Percentiles rank a stretch among this genome's conserved stretches.
Conservation (phyloP, 1,140 invertebrate genomes). For the Drosophila miranda region DNA sequence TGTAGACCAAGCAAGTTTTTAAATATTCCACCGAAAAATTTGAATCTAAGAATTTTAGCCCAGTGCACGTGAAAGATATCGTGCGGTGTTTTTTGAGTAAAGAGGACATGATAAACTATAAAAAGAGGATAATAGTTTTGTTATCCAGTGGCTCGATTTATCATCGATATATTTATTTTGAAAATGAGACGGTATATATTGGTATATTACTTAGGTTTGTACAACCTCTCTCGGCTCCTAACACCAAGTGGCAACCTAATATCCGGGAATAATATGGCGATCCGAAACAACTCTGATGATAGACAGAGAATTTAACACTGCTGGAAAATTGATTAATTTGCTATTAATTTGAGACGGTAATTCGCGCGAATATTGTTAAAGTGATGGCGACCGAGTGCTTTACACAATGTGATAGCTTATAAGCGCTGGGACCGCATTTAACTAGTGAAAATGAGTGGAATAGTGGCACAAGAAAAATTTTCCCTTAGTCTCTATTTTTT, state of each 20-base stretch:
- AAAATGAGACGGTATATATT: no score
- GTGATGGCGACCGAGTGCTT: conserved; percentile 23
- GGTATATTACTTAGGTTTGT: no score
- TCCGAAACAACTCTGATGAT: conserved; percentile 72
- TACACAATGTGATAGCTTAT: conserved; percentile 36
- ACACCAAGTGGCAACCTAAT: conserved; percentile 24
- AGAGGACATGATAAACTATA: no score
- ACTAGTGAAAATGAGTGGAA: conserved; percentile 51
- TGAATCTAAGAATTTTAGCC: no score
- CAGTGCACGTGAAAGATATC: no score
- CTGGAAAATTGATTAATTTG: conserved; percentile 71
- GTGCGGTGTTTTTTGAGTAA: no score
- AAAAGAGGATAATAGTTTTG: no score
- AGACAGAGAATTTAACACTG: conserved; percentile 72
- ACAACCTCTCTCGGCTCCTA: not conserved
- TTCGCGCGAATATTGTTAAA: conserved; percentile 59
- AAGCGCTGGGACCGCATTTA: conserved; percentile 4
- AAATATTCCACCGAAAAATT: no score
- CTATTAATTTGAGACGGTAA: conserved; percentile 67
- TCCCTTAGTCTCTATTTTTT: conserved; percentile 62
- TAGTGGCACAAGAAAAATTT: conserved; percentile 65
- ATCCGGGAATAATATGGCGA: conserved; percentile 77
- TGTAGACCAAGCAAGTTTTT: no score
- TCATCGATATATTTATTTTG: no score
- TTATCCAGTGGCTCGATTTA: no score